Percentiles rank a stretch among this genome's conserved stretches.
Evolutionary conservation across 2,888 invertebrate species (phyloP).

Genomic region (Tridacna crocea): DNA sequence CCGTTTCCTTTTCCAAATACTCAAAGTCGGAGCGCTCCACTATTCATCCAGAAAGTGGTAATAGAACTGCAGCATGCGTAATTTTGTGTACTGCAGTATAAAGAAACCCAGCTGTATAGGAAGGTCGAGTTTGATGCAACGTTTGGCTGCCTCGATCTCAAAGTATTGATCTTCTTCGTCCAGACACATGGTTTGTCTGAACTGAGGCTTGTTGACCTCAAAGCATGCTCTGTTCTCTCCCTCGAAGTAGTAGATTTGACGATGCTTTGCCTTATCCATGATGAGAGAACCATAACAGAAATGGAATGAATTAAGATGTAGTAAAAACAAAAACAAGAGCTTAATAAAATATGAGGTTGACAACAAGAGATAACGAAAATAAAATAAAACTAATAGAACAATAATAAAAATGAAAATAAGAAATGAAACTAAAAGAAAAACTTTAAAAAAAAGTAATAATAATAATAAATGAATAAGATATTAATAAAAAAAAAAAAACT

Average conservation of each 20-base stretch:
- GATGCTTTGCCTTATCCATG: constrained; percentile 47
- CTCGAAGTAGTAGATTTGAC: constrained; percentile 32
- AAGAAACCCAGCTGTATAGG: constrained; percentile 14
- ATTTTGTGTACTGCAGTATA: constrained; percentile 17
- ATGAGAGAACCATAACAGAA: constrained; percentile 44
- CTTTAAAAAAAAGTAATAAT: too few species aligned
- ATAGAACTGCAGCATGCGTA: constrained; percentile 25
- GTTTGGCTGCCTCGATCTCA: constrained; percentile 28
- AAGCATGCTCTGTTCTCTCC: constrained; percentile 20
- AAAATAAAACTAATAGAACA: too few species aligned
- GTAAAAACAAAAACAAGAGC: too few species aligned
- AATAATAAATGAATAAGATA: too few species aligned
- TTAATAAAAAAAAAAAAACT: too few species aligned
- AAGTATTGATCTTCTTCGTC: constrained; percentile 24
- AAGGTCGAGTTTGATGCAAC: constrained; percentile 14
- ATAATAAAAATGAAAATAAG: too few species aligned
- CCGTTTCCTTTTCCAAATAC: constrained; percentile 19
- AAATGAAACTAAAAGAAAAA: too few species aligned
- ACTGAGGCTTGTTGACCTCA: constrained; percentile 7
- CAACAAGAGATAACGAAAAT: too few species aligned
- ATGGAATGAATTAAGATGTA: neutral
- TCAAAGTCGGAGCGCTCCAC: constrained; percentile 25
- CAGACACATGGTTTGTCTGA: constrained; percentile 14
- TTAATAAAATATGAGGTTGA: too few species aligned
- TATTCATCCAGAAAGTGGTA: constrained; percentile 22